Base-by-base conservation (phyloP, 2,888 invertebrate genomes). In the Stenoptilia bipunctidactyla region DNA sequence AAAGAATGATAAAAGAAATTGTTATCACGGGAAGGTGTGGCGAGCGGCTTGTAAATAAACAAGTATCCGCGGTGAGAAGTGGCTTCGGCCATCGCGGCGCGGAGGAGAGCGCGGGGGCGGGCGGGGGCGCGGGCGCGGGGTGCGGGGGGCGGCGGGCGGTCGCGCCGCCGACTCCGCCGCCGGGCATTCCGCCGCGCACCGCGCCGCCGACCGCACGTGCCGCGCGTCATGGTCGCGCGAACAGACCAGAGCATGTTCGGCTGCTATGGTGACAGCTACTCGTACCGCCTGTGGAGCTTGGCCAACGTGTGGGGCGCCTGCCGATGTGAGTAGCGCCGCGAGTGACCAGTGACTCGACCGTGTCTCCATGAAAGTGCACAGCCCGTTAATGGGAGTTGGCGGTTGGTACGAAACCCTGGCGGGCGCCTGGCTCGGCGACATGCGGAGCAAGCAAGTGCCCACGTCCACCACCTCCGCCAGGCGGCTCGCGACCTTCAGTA, bases 161-260 rank as follows among this genome's bases (percentile, higher is more conserved):
- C 34, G 55, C 54, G 56, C 54, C 56, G 55, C 58, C 52, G 63
- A 61, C 56, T 54, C 58, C 53, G 64, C 61, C 61, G 66, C 47
- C 58, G 58, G 48, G 71, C 82, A 79, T 70, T 76, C 76, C 74
- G 74, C 83, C 75, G 77, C 82, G 84, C 79, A 74, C 73, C 79
- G 75, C 74, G 73, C 66, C 60, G 58, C 66, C 49, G 53, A 56
- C 50, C 62, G 63, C 72, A 74, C 79, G 72, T 75, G 79, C 82
- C 77, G 85, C 88, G 89, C 89, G 90, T 87, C 88, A 90, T 89
- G 89, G 91, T 91, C 90, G 91, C 91, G 88, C 90, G 90, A 88
- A 89, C 89, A 84, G 87, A 88, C 87, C 89, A 86, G 85, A 89
- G 87, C 86, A 90, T 89, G 89, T 89, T 88, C 86, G 88, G 88